Conservation (phyloP, 2,888 invertebrate species). For the Eutolmus rufibarbis region DNA sequence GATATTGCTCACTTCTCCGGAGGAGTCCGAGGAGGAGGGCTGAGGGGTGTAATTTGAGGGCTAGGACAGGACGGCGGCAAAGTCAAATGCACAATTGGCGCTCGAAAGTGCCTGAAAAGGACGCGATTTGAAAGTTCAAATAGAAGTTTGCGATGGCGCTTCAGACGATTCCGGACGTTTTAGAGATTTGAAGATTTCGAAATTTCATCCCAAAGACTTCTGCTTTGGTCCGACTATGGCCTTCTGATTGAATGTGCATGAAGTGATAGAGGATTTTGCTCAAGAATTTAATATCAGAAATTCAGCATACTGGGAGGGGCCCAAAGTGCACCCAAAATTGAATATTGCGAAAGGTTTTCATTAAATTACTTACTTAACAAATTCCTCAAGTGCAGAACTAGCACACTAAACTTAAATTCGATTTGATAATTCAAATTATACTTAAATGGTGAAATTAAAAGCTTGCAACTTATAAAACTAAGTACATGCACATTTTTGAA, state of each 20-base stretch:
- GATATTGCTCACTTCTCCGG: conserved; percentile 17
- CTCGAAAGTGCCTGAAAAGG: neutral
- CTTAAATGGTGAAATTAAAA: too few relatives aligned
- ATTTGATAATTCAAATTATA: too few relatives aligned
- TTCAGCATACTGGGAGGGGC: neutral
- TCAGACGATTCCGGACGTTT: neutral
- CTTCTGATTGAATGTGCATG: neutral
- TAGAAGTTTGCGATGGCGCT: neutral
- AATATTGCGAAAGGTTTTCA: neutral
- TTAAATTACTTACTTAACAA: neutral
- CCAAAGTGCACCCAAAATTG: neutral
- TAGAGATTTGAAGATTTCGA: neutral
- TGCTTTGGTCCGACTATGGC: neutral
- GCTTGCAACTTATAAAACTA: too few relatives aligned
- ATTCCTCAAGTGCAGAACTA: too few relatives aligned
- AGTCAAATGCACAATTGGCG: neutral
- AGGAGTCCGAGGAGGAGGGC: neutral
- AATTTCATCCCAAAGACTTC: neutral
- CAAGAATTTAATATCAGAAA: neutral
- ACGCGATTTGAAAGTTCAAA: neutral
- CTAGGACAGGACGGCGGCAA: neutral
- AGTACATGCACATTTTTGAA: too few relatives aligned
- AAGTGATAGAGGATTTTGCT: neutral
- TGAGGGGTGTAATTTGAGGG: neutral
- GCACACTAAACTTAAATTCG: too few relatives aligned